phyloP scores from a whole-genome alignment of 2,113 vertebrate species.

The Seriola quinqueradiata region DNA sequence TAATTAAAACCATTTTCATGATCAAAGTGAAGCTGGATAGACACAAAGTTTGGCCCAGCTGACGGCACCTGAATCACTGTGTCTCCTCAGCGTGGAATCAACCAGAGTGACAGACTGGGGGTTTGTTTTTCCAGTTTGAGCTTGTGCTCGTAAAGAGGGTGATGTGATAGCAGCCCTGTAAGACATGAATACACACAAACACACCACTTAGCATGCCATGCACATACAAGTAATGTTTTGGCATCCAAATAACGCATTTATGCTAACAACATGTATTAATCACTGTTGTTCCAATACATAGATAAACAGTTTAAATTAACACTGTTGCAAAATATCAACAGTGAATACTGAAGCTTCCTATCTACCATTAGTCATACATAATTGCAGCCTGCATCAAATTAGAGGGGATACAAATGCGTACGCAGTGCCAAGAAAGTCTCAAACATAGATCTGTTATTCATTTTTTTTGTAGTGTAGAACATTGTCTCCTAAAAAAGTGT shows the following conservation, averaged over 20 bases:
- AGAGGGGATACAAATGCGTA: conserved; percentile 49
- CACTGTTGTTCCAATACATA: conserved; percentile 52
- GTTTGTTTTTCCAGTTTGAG: conserved; percentile 14
- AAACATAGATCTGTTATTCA: conserved; percentile 10
- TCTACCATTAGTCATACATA: conserved; percentile 63
- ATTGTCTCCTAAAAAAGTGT: conserved; percentile 20
- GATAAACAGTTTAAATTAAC: conserved; percentile 61
- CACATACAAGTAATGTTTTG: conserved; percentile 40
- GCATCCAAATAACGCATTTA: conserved; percentile 53
- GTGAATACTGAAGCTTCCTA: conserved; percentile 54
- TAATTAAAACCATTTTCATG: conserved; percentile 68
- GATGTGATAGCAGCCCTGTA: conserved; percentile 22
- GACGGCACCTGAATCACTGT: conserved; percentile 31
- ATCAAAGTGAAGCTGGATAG: conserved; percentile 63
- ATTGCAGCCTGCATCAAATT: conserved; percentile 64
- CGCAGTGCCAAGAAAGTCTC: conserved; percentile 27
- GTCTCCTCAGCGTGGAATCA: conserved; percentile 35
- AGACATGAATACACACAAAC: background rate
- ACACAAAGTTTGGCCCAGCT: conserved; percentile 15
- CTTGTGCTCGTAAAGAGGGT: background rate
- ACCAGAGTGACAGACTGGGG: background rate
- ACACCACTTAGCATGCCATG: conserved; percentile 29
- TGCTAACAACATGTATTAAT: conserved; percentile 67
- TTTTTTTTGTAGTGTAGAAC: conserved; percentile 4
- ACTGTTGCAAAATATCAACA: conserved; percentile 47